Percentiles rank a stretch among this genome's conserved stretches.
Evolutionary conservation across 2,888 invertebrate species (phyloP).

Genomic region (Automeris io): DNA sequence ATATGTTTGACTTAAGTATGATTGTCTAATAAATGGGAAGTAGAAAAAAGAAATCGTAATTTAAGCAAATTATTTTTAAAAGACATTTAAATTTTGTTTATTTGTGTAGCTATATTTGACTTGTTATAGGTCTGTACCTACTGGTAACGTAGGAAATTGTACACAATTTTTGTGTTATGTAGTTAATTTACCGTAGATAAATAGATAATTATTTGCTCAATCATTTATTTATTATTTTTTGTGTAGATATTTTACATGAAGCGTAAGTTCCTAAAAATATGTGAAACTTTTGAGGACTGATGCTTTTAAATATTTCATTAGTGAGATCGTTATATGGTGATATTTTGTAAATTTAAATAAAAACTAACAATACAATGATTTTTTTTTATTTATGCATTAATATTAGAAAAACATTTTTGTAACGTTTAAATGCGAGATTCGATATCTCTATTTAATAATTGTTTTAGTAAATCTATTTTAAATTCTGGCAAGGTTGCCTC

Average conservation of each 20-base stretch:
- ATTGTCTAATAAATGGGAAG: too few relatives aligned
- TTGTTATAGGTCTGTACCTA: slow-evolving; percentile 37
- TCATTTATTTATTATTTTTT: slow-evolving; percentile 33
- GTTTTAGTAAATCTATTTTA: too few relatives aligned
- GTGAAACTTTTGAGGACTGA: background rate
- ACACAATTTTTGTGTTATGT: slow-evolving; percentile 35
- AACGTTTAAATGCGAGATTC: too few relatives aligned
- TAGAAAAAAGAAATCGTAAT: too few relatives aligned
- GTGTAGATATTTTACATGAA: background rate
- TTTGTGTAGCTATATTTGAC: slow-evolving; percentile 21
- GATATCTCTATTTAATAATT: too few relatives aligned
- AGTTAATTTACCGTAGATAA: slow-evolving; percentile 2
- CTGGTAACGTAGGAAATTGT: slow-evolving; percentile 37
- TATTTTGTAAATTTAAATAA: slow-evolving; percentile 27
- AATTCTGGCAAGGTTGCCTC: too few relatives aligned
- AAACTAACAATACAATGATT: slow-evolving; percentile 4
- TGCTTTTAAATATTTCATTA: background rate
- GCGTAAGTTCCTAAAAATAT: background rate
- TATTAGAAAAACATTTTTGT: too few relatives aligned
- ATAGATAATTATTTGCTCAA: slow-evolving; percentile 38
- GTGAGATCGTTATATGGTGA: slow-evolving; percentile 18
- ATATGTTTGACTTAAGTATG: too few relatives aligned
- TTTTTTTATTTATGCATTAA: slow-evolving; percentile 5
- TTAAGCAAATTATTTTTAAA: too few relatives aligned
- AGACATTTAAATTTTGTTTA: background rate